Conservation (phyloP, 1,140 invertebrate genomes). For the Lordiphosa stackelbergi region DNA sequence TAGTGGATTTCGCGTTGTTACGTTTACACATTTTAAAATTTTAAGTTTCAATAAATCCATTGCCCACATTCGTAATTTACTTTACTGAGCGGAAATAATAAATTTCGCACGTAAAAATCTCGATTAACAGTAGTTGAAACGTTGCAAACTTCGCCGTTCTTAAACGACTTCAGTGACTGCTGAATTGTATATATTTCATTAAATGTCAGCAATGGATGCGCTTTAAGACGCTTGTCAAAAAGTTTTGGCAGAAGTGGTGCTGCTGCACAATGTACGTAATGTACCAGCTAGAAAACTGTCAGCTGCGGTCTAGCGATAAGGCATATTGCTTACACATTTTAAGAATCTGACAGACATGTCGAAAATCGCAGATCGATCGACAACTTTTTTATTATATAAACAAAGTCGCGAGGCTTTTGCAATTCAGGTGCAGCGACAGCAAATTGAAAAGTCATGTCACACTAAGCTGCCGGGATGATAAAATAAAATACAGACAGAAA, state of each 20-base stretch:
- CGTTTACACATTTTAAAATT: too few species aligned
- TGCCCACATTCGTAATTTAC: too few species aligned
- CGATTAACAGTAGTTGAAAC: conserved; percentile 48
- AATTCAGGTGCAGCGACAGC: conserved; percentile 21
- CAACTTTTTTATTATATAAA: conserved; percentile 25
- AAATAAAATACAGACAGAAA: conserved; percentile 33
- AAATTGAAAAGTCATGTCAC: conserved; percentile 71
- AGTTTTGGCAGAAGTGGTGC: conserved; percentile 33
- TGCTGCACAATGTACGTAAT: conserved; percentile 34
- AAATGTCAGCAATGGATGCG: conserved; percentile 47
- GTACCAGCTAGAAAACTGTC: conserved; percentile 9
- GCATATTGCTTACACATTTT: conserved; percentile 6
- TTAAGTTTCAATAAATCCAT: too few species aligned
- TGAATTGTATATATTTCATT: conserved; percentile 51
- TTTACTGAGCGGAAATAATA: conserved; percentile 36
- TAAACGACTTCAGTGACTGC: not conserved
- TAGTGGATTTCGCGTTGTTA: too few species aligned
- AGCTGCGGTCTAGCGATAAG: conserved; percentile 53
- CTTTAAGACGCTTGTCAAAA: conserved; percentile 68
- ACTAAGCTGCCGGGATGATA: conserved; percentile 7
- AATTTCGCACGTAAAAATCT: conserved; percentile 50
- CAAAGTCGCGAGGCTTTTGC: conserved; percentile 23
- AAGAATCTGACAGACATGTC: conserved; percentile 20
- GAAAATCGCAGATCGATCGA: conserved; percentile 20
- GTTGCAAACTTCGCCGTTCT: conserved; percentile 15